Evolutionary conservation across 2,113 vertebrate species (phyloP), one percentile per base, ranked within the genome.

Genomic region (Dromiciops gliroides): DNA sequence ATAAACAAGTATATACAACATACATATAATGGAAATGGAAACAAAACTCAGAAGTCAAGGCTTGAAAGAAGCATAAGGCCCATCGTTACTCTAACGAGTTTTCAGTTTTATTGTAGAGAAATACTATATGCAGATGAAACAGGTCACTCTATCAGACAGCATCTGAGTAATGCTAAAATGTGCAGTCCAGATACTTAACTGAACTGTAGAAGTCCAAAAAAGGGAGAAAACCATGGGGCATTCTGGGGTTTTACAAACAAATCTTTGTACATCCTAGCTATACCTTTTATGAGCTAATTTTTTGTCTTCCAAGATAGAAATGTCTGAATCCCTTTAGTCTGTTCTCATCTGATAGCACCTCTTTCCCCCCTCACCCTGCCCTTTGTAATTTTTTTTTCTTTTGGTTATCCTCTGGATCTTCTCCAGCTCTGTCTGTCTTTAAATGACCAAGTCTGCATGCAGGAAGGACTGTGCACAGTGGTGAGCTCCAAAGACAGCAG

Each of bases 71-170:
- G 91, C 93, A 96, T 67, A 97, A 95, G 94, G 91, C 92, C 14
- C 93, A 91, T 97, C 95, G 94, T 94, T 96, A 51, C 95, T 95
- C 95, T 94, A 96, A 96, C 96, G 90, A 94, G 94, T 93, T 95
- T 52, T 56, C 83, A 95, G 75, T 75, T 92, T 93, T 44, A 44
- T 83, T 95, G 89, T 51, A 90, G 56, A 89, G 91, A 96, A 94
- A 67, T 22, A 91, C 96, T 26, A 67, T 94, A 95, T 95, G 91
- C 88, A 97, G 92, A 96, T 93, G 95, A 75, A 67, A 67, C 60
- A 67, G 24, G 22, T 51, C 60, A n/a, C 48, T 93, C 94, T 96
- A 88, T 95, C 24, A 91, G 90, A 96, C 31, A 95, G 90, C 44
- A 88, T 50, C 51, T 48, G 67, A 53, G 52, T 91, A 50, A 90